These are phyloP conservation scores for Plebejus argus DNA, from an alignment of 2,888 invertebrate species.

Conservation along the genomic window DNA sequence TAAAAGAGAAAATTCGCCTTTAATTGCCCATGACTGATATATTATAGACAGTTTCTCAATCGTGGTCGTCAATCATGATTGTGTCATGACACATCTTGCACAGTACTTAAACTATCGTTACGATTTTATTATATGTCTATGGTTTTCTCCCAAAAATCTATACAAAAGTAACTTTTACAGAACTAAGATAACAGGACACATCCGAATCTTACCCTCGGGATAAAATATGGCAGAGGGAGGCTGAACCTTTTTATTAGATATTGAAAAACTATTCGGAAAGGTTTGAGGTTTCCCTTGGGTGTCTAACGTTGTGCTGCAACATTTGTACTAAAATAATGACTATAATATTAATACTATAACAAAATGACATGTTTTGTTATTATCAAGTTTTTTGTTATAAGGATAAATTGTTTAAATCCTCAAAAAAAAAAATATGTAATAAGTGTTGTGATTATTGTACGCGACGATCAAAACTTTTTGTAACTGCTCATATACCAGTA, in stretches of 20 bases:
- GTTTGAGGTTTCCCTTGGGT: neutral
- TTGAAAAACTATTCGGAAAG: neutral
- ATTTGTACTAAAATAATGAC: too few species aligned
- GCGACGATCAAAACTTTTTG: neutral
- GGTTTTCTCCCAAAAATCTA: neutral
- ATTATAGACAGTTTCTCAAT: too few species aligned
- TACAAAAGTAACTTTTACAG: neutral
- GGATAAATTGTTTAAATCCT: neutral
- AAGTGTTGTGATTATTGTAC: neutral
- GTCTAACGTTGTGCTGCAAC: neutral
- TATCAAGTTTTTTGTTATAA: too few species aligned
- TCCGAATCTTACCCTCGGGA: neutral
- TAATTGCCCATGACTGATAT: too few species aligned
- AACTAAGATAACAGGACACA: neutral
- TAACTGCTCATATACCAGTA: neutral
- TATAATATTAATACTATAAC: too few species aligned
- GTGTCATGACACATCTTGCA: too few species aligned
- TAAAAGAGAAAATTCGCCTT: too few species aligned
- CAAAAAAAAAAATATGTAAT: neutral
- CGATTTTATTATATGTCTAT: neutral
- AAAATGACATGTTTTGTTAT: too few species aligned
- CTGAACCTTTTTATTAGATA: slow-evolving; percentile 6
- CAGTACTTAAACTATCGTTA: too few species aligned
- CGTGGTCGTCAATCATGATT: too few species aligned
- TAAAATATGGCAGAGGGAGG: neutral